A percentile compares a stretch with the other conserved stretches of the same genome.
Conservation (phyloP, 1,140 invertebrate genomes). For the Diabrotica virgifera region DNA sequence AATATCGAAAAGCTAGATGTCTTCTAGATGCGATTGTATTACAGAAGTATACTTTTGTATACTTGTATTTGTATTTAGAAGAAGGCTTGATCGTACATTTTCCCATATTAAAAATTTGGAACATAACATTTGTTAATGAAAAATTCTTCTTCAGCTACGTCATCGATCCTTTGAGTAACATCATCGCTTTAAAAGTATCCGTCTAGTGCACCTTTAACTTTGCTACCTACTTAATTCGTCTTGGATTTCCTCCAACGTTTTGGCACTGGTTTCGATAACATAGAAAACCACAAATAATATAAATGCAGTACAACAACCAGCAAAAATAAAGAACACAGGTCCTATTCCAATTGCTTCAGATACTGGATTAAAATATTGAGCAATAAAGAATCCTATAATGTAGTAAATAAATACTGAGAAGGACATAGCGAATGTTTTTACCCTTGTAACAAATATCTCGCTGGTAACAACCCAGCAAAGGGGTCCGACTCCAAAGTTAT, state of each 20-base stretch:
- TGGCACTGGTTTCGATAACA: constrained; percentile 45
- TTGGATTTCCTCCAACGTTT: constrained; percentile 34
- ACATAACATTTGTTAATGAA: too few species aligned
- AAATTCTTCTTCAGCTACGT: too few species aligned
- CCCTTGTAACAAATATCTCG: constrained; percentile 73
- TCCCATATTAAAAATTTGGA: too few species aligned
- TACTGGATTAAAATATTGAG: constrained; percentile 66
- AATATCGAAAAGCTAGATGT: too few species aligned
- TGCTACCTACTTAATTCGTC: neutral
- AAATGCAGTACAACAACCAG: constrained; percentile 59
- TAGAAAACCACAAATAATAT: constrained; percentile 53
- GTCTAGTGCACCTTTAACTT: too few species aligned
- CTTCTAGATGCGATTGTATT: too few species aligned
- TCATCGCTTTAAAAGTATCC: too few species aligned
- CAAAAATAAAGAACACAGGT: constrained; percentile 76
- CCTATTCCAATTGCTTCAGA: constrained; percentile 59
- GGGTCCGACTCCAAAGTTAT: constrained; percentile 64
- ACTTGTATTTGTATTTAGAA: too few species aligned
- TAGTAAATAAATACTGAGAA: constrained; percentile 73
- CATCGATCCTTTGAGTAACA: too few species aligned
- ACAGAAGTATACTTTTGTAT: too few species aligned
- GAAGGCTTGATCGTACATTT: too few species aligned
- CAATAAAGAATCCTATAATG: constrained; percentile 73
- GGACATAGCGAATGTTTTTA: constrained; percentile 69
- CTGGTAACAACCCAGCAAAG: constrained; percentile 80